Percentiles rank a stretch among this genome's conserved stretches.
These are phyloP conservation scores for Enteromius viviparus DNA, from an alignment of 2,797 vertebrate species.

Conservation along the genomic window DNA sequence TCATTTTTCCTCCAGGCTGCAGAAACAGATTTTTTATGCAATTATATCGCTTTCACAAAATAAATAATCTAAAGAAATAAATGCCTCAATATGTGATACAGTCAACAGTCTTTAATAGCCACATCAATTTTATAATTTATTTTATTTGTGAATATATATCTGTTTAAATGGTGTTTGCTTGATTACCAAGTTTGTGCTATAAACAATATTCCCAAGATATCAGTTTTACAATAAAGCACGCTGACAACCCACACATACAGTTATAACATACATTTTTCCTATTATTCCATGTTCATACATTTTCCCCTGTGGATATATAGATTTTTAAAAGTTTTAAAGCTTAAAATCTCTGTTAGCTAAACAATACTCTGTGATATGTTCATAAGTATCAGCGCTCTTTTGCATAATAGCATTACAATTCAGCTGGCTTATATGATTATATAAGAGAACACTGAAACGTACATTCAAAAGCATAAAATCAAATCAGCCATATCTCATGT, in stretches of 20 bases:
- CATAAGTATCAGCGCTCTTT: slow-evolving; percentile 31
- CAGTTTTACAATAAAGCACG: slow-evolving; percentile 15
- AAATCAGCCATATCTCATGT: slow-evolving; percentile 17
- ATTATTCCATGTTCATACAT: slow-evolving; percentile 9
- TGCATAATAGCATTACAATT: slow-evolving; percentile 29
- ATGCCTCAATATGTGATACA: slow-evolving; percentile 20
- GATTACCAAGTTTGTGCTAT: slow-evolving; percentile 9
- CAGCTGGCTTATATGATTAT: slow-evolving; percentile 34
- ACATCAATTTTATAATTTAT: slow-evolving; percentile 20
- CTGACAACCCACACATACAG: slow-evolving; percentile 12
- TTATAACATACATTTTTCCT: not conserved
- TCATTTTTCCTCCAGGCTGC: slow-evolving; percentile 12
- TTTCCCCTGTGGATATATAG: not conserved
- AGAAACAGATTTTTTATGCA: slow-evolving; percentile 19
- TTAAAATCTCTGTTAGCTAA: slow-evolving; percentile 32
- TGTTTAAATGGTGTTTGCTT: slow-evolving; percentile 32
- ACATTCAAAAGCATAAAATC: slow-evolving; percentile 41
- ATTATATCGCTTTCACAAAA: slow-evolving; percentile 11
- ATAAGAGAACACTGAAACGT: slow-evolving; percentile 29
- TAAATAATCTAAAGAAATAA: slow-evolving; percentile 8
- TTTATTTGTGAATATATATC: slow-evolving; percentile 24
- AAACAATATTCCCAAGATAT: slow-evolving; percentile 44
- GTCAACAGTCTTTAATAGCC: slow-evolving; percentile 26
- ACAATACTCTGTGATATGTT: slow-evolving; percentile 27
- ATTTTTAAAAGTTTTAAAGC: not conserved